Evolutionary conservation across 2,888 invertebrate species (phyloP), one percentile per base, ranked within the genome.

Genomic region (Lysandra coridon): DNA sequence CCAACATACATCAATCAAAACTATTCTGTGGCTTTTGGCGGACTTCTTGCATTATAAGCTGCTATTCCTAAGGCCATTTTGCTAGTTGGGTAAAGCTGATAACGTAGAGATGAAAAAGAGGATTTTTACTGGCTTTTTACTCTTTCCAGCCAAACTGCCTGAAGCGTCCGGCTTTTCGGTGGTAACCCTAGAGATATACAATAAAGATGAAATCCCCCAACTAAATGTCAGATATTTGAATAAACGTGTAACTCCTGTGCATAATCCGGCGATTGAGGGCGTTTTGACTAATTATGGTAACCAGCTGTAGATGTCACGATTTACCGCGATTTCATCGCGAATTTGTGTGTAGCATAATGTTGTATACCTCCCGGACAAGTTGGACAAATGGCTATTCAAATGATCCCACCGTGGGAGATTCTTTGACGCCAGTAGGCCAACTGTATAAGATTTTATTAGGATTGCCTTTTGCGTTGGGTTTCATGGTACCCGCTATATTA

Each of bases 201-300:
- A 76, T 76, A 76, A 76, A 76, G 76, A 76, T 76, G 76, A 30
- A 53, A 53, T 53, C 14, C 53, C 33, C 44, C 23, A 75, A 49
- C 14, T n/a, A 69, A 69, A 69, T 69, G 69, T 69, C 69, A 69
- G 69, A 33, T 69, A 69, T 69, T 33, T 69, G 69, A 69, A 69
- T 69, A 69, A 69, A 69, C 69, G 69, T 69, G 69, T 69, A 69
- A 30, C 64, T 69, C 64, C 69, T 0, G 69, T 69, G 33, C 69
- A 69, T 69, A 69, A 69, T 14, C 33, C 33, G 12, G 12, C 69
- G 33, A 69, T 69, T 33, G 69, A 69, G 69, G 69, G 69, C 69
- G 69, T 69, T 64, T 69, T 69, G 69, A 69, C 69, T 69, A 69
- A 69, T 69, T 69, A 69, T 69, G 33, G 69, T 14, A 69, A 69